These are phyloP conservation scores for Platyrinchus mystaceus DNA, from an alignment of 2,797 vertebrate species.

Conservation along the genomic window DNA sequence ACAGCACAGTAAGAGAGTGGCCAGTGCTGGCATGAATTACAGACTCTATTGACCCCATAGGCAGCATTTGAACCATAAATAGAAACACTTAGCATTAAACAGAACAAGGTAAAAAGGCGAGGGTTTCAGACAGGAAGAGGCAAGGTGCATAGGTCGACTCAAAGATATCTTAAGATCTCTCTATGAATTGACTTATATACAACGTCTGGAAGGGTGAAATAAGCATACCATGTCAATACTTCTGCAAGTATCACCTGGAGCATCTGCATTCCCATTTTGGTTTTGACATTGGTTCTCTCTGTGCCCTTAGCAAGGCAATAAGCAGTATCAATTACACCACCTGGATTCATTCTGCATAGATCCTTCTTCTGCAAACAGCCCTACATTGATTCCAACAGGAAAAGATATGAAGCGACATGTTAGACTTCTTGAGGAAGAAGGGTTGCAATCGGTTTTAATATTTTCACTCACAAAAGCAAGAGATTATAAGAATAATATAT, in stretches of 20 bases:
- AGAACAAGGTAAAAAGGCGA: neutral
- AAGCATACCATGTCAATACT: neutral
- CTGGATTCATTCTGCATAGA: neutral
- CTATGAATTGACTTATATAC: neutral
- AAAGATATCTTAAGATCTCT: neutral
- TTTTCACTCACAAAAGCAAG: neutral
- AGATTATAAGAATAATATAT: neutral
- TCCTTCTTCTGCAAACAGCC: neutral
- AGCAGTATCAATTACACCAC: neutral
- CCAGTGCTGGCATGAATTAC: neutral
- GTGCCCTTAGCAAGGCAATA: neutral
- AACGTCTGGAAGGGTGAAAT: neutral
- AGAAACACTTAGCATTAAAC: neutral
- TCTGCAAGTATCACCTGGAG: neutral
- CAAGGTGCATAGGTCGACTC: neutral
- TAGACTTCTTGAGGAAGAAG: neutral
- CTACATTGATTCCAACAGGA: neutral
- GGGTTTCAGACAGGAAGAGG: neutral
- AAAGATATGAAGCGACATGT: neutral
- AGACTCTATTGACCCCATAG: neutral
- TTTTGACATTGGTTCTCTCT: neutral
- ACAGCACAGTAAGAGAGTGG: neutral
- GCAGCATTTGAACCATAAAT: neutral
- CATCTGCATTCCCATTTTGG: neutral
- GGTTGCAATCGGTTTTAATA: neutral